These are phyloP conservation scores for Lithodes maja DNA, from an alignment of 2,888 invertebrate species.

Conservation along the genomic window DNA sequence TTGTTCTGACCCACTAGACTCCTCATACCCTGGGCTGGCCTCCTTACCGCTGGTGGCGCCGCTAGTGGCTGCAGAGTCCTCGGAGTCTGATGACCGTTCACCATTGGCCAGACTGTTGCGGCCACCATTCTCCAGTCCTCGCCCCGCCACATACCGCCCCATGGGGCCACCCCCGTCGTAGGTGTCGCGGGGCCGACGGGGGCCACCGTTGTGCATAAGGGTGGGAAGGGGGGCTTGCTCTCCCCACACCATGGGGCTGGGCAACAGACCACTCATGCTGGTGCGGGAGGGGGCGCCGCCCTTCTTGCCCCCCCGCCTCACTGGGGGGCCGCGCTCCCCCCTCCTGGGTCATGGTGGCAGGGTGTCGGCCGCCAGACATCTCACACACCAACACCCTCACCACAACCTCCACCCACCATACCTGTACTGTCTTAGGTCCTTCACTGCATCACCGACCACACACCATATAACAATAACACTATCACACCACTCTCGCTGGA, in stretches of 20 bases:
- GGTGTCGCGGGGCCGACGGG: constrained; percentile 44
- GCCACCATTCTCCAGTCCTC: constrained; percentile 14
- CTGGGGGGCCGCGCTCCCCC: constrained; percentile 28
- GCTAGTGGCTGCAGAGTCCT: constrained; percentile 65
- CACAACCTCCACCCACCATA: not conserved
- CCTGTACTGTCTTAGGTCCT: not conserved
- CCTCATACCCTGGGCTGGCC: constrained; percentile 69
- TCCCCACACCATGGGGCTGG: constrained; percentile 67
- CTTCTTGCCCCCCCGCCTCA: constrained; percentile 42
- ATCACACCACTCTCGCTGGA: not conserved
- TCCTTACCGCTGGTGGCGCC: constrained; percentile 68
- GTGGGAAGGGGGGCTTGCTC: constrained; percentile 53
- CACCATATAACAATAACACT: not conserved
- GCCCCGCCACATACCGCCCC: constrained; percentile 29
- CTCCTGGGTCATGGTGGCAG: constrained; percentile 35
- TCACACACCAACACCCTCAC: constrained; percentile 35
- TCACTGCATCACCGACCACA: not conserved
- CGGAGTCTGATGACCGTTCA: constrained; percentile 68
- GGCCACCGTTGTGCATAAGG: constrained; percentile 57
- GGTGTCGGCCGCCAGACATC: constrained; percentile 45
- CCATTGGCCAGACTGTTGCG: constrained; percentile 43
- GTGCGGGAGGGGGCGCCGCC: constrained; percentile 55
- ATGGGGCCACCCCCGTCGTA: constrained; percentile 39
- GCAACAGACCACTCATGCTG: constrained; percentile 69
- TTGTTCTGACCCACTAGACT: constrained; percentile 68